phyloP scores from a whole-genome alignment of 2,113 vertebrate genomes.

The Hippoglossus stenolepis region DNA sequence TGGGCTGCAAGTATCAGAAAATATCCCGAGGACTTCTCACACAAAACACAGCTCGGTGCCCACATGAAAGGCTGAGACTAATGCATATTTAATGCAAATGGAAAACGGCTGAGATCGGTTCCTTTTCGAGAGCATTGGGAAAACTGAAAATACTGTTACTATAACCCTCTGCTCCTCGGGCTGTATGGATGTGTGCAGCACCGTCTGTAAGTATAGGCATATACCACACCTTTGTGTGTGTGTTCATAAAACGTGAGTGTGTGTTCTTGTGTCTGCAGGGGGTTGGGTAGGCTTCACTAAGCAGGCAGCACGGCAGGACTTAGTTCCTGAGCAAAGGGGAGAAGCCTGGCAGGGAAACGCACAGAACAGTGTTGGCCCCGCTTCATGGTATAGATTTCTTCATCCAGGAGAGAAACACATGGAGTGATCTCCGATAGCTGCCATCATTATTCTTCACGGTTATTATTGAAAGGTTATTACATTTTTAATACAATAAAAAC shows the following conservation, averaged over 20 bases:
- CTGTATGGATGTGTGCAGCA: constrained; percentile 45
- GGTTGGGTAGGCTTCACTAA: constrained; percentile 39
- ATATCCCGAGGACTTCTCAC: constrained; percentile 75
- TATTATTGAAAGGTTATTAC: constrained; percentile 30
- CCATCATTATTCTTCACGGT: background rate
- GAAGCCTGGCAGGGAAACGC: constrained; percentile 35
- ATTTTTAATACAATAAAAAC: constrained; percentile 17
- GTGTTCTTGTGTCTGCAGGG: constrained; percentile 40
- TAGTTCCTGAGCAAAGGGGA: constrained; percentile 43
- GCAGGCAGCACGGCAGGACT: constrained; percentile 52
- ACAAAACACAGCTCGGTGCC: constrained; percentile 66
- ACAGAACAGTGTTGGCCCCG: constrained; percentile 11
- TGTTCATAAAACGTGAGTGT: background rate
- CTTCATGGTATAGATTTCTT: constrained; percentile 29
- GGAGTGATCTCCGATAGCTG: background rate
- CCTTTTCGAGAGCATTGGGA: constrained; percentile 50
- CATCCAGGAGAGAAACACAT: background rate
- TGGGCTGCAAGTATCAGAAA: constrained; percentile 70
- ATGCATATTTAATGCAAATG: constrained; percentile 80
- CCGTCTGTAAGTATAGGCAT: constrained; percentile 15
- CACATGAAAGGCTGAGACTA: constrained; percentile 78
- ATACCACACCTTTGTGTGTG: constrained; percentile 1
- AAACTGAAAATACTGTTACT: constrained; percentile 56
- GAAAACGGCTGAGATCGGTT: constrained; percentile 77
- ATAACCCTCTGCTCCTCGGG: constrained; percentile 56